Conservation (phyloP, 2,113 vertebrate species). For the Sturnus vulgaris region DNA sequence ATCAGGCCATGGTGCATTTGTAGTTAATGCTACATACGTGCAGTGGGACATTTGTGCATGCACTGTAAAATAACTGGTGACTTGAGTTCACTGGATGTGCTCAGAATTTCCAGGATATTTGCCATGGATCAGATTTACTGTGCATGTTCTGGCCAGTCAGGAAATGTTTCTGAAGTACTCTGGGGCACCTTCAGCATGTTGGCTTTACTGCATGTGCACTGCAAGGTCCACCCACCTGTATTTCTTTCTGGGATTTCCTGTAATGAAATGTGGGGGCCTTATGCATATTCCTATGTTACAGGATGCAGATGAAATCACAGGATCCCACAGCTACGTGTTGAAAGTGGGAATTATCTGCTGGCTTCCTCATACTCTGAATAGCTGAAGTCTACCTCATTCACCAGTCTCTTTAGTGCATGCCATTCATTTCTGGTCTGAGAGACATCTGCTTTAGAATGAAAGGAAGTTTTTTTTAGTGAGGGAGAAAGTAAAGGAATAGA, state of each 20-base stretch:
- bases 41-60: not conserved
- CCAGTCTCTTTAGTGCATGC: not conserved
- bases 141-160: not conserved
- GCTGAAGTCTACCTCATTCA: not conserved
- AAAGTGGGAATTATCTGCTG: not conserved
- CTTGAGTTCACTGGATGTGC: not conserved
- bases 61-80: not conserved
- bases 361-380: not conserved
- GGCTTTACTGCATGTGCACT: fast-evolving
- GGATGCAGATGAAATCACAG: not conserved
- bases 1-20: not conserved
- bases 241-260: not conserved
- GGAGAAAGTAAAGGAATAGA: not conserved
- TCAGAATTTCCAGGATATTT: not conserved
- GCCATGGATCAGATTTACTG: not conserved
- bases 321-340: not conserved
- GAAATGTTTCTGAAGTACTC: not conserved
- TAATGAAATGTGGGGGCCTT: not conserved
- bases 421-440: not conserved
- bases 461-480: not conserved
- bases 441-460: not conserved
- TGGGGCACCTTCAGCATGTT: fast-evolving
- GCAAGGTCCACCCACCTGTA: not conserved
- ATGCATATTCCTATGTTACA: not conserved
- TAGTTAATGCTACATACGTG: not conserved